Base-by-base conservation (phyloP, 2,113 vertebrate species). In the Petrocephalus microphthalmus region DNA sequence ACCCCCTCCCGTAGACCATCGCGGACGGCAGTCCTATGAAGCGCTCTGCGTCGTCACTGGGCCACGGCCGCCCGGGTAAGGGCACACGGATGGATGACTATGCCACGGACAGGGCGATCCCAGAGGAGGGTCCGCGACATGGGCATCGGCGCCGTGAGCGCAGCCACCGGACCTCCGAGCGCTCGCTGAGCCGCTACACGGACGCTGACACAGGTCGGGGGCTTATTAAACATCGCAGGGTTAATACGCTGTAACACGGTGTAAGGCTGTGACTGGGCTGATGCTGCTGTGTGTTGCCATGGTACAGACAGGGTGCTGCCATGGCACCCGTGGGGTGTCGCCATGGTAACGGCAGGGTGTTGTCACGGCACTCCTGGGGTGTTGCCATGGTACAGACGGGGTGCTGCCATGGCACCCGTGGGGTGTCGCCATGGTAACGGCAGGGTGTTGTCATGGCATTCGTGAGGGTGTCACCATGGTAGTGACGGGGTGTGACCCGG, bases 11-110 rank as follows among this genome's bases (percentile, higher is more conserved):
- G 74, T 91, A 98, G 98, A 97, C 97, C 89, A 98, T 98, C 94
- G 95, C 94, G 0, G 98, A 99, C 92, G 94, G 94, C 92, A 98
- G 97, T 91, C 97, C 97, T 82, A 99, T 99, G 96, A 99, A 97
- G 90, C 96, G 98, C 81, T 98, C 97, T 0, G 97, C 96, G 85
- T 99, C 98, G 0, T 96, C 97, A 88, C 93, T 99, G 91, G 97
- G 98, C 88, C 97, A 97, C 90, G 94, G 95, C 57, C 95, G 96
- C 74, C 93, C 93, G 1, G 94, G 94, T 6, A 96, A 96, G 54
- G 95, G 94, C 19, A 93, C 95, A 83, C 95, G 96, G 56, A 90
- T 95, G 33, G 97, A 98, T 0, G 97, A 97, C 90, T 98, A 97
- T 91, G 95, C 93, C 6, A 94, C 97, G 92, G 98, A 98, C 88